Evolutionary conservation across 2,888 invertebrate species (phyloP).

Genomic region (Hypomecis atomaria): DNA sequence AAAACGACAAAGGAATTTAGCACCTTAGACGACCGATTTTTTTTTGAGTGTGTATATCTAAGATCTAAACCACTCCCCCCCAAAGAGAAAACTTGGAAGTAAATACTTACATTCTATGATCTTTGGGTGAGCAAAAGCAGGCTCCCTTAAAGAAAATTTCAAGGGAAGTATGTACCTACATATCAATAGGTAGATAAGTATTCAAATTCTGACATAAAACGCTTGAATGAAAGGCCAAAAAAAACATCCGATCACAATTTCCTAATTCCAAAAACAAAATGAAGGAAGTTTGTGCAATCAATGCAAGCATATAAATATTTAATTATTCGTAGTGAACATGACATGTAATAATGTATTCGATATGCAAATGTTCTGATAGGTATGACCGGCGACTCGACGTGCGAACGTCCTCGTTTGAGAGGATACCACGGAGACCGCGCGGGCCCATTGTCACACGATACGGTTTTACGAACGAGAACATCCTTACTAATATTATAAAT

Average conservation of each 20-base stretch:
- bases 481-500: too few relatives aligned
- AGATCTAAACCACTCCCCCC: too few relatives aligned
- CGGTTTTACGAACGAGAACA: background rate
- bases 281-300: slow-evolving; percentile 30
- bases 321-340: slow-evolving; percentile 48
- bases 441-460: slow-evolving; percentile 42
- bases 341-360: slow-evolving; percentile 66
- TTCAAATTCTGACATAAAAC: too few relatives aligned
- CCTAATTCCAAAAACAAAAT: slow-evolving; percentile 13
- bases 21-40: too few relatives aligned
- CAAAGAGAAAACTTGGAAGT: too few relatives aligned
- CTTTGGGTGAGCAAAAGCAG: too few relatives aligned
- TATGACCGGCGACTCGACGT: slow-evolving; percentile 52
- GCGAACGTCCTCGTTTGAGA: slow-evolving; percentile 66
- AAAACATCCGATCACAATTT: slow-evolving; percentile 5
- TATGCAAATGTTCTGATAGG: slow-evolving; percentile 60
- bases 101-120: too few relatives aligned
- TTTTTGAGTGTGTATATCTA: too few relatives aligned
- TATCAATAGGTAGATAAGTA: too few relatives aligned
- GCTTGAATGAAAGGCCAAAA: slow-evolving; percentile 10
- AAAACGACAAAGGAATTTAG: too few relatives aligned
- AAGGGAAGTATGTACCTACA: too few relatives aligned
- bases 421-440: slow-evolving; percentile 48
- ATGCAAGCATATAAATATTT: slow-evolving; percentile 31
- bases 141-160: too few relatives aligned